phyloP scores from a whole-genome alignment of 2,113 vertebrate species.

The Columbina picui region DNA sequence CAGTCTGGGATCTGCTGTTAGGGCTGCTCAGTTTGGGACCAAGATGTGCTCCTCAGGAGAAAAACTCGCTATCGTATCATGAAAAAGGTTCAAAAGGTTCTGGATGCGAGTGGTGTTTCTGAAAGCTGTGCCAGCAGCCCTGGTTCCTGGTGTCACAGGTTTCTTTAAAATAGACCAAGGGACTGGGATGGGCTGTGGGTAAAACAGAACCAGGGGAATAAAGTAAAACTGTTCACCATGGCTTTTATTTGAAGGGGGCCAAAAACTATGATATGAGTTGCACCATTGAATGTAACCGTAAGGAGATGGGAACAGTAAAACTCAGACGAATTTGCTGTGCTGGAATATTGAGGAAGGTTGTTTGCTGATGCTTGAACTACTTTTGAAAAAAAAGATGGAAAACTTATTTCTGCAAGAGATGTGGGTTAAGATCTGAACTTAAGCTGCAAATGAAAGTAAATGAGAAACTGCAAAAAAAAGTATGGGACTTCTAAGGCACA shows the following conservation, averaged over 20 bases:
- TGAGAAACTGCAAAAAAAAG: not conserved
- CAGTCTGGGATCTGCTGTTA: no score
- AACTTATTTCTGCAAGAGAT: not conserved
- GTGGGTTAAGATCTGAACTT: not conserved
- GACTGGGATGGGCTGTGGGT: not conserved
- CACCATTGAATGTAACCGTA: fast-evolving
- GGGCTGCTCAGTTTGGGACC: no score
- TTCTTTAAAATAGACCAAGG: not conserved
- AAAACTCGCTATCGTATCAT: not conserved
- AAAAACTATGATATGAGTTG: not conserved
- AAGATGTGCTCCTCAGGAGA: no score
- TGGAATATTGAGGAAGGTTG: not conserved
- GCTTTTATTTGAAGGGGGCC: not conserved
- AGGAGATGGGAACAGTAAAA: not conserved
- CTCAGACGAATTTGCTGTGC: fast-evolving
- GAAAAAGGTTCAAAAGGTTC: not conserved
- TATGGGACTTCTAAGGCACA: not conserved
- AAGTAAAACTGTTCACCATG: not conserved
- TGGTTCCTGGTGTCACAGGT: not conserved
- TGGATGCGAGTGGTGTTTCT: not conserved
- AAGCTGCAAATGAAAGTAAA: not conserved
- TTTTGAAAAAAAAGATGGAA: not conserved
- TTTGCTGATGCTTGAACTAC: not conserved
- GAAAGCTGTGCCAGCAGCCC: not conserved
- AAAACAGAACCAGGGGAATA: not conserved